Percentiles rank a stretch among this genome's conserved stretches.
These are phyloP conservation scores for Pollachius pollachius DNA, from an alignment of 2,113 vertebrate genomes.

Conservation along the genomic window DNA sequence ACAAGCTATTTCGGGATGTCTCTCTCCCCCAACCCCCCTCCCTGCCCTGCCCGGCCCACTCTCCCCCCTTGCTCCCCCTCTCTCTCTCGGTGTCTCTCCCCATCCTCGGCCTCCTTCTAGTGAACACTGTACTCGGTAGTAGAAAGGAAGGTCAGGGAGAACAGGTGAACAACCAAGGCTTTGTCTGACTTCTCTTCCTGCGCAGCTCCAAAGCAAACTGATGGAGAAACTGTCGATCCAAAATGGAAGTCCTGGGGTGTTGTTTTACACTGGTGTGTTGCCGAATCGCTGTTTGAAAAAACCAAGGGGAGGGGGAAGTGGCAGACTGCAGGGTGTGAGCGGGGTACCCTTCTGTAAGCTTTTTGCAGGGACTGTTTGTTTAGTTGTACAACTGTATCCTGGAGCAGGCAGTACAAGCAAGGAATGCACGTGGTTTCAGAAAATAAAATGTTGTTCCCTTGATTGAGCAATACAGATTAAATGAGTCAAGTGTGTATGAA, in stretches of 20 bases:
- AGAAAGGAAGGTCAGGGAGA: too few species aligned
- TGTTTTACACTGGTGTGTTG: conserved; percentile 17
- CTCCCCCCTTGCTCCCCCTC: not conserved
- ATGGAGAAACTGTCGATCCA: conserved; percentile 17
- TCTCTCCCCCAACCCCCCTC: not conserved
- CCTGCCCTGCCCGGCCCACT: not conserved
- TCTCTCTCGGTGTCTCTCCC: not conserved
- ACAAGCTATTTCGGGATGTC: conserved; percentile 32
- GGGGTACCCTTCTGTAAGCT: not conserved
- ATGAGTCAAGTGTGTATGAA: too few species aligned
- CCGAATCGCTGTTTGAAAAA: conserved; percentile 1
- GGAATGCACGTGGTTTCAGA: too few species aligned
- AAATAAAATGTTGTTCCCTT: too few species aligned
- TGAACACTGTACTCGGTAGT: too few species aligned
- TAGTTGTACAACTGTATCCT: not conserved
- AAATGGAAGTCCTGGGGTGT: conserved; percentile 6
- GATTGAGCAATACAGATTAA: too few species aligned
- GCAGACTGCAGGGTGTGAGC: not conserved
- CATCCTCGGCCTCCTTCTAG: not conserved
- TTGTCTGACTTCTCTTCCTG: not conserved
- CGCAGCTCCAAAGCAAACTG: not conserved
- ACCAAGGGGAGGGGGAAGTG: not conserved
- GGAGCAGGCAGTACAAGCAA: not conserved
- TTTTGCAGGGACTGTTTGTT: not conserved
- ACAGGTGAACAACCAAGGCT: too few species aligned